These are phyloP conservation scores for Euspilapteryx auroguttella DNA, from an alignment of 2,888 invertebrate species.

Conservation along the genomic window DNA sequence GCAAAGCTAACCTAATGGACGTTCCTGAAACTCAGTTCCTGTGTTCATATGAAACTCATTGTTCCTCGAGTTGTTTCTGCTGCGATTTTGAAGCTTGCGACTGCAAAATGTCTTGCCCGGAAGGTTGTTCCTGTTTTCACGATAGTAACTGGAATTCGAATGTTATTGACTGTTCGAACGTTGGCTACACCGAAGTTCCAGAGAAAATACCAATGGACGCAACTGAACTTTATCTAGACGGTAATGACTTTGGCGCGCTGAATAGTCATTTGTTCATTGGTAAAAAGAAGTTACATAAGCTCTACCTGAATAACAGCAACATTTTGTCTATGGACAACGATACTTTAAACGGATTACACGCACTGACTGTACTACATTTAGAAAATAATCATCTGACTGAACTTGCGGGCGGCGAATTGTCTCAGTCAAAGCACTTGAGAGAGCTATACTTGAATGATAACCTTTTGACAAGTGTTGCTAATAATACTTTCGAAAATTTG, in stretches of 20 bases:
- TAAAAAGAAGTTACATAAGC: constrained; percentile 75
- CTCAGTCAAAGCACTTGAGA: constrained; percentile 72
- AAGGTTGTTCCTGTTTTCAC: constrained; percentile 82
- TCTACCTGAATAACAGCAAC: constrained; percentile 77
- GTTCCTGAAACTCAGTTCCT: constrained; percentile 76
- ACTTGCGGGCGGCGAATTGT: constrained; percentile 77
- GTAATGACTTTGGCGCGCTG: constrained; percentile 74
- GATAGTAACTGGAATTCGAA: constrained; percentile 83
- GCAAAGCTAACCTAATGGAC: constrained; percentile 68
- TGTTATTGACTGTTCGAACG: constrained; percentile 79
- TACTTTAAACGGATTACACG: constrained; percentile 76
- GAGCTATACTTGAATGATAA: constrained; percentile 83
- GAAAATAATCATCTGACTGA: constrained; percentile 74
- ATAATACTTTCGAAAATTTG: constrained; percentile 74
- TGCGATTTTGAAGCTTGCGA: constrained; percentile 89
- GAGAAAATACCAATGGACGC: constrained; percentile 86
- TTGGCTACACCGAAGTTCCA: constrained; percentile 71
- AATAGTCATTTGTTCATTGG: constrained; percentile 83
- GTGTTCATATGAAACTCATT: constrained; percentile 79
- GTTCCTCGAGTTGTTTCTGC: constrained; percentile 83
- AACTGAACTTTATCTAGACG: constrained; percentile 83
- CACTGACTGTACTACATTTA: constrained; percentile 72
- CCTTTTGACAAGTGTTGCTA: constrained; percentile 69
- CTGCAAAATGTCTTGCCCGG: constrained; percentile 87
- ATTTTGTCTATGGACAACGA: constrained; percentile 74